Percentiles rank a stretch among this genome's conserved stretches.
Conservation (phyloP, 2,888 invertebrate genomes). For the Mamestra brassicae region DNA sequence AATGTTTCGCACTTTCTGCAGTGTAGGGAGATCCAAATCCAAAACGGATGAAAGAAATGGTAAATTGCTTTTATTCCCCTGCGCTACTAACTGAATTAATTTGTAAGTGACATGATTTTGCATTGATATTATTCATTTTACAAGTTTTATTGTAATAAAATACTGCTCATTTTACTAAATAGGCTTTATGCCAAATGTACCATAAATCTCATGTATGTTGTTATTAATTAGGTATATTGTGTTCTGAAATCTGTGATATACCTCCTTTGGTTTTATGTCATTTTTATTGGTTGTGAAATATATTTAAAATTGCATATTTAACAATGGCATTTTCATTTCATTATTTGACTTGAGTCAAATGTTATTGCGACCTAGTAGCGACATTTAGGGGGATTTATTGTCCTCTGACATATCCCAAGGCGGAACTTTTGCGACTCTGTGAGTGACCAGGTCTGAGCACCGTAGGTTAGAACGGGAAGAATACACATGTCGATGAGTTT, state of each 20-base stretch:
- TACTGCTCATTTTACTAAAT: not conserved
- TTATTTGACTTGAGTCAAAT: not conserved
- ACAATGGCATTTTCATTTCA: conserved; percentile 10
- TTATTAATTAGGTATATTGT: conserved; percentile 25
- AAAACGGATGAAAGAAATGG: not conserved
- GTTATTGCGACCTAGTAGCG: not conserved
- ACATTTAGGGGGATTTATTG: not conserved
- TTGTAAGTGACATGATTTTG: not conserved
- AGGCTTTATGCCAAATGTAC: not conserved
- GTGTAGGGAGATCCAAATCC: too few relatives aligned
- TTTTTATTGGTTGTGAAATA: conserved; percentile 60
- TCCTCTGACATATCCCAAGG: too few relatives aligned
- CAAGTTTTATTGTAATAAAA: not conserved
- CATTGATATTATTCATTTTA: not conserved
- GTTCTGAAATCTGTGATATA: conserved; percentile 55
- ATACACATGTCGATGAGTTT: too few relatives aligned
- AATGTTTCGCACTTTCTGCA: not conserved
- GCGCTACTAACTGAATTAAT: not conserved
- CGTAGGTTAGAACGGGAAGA: too few relatives aligned
- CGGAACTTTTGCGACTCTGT: too few relatives aligned
- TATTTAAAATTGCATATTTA: conserved; percentile 15
- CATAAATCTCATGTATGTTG: conserved; percentile 19
- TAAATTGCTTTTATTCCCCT: not conserved
- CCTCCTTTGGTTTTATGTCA: conserved; percentile 13
- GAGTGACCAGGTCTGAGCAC: too few relatives aligned